These are phyloP conservation scores for Hepsetus odoe DNA, from an alignment of 2,113 vertebrate genomes.

Conservation along the genomic window DNA sequence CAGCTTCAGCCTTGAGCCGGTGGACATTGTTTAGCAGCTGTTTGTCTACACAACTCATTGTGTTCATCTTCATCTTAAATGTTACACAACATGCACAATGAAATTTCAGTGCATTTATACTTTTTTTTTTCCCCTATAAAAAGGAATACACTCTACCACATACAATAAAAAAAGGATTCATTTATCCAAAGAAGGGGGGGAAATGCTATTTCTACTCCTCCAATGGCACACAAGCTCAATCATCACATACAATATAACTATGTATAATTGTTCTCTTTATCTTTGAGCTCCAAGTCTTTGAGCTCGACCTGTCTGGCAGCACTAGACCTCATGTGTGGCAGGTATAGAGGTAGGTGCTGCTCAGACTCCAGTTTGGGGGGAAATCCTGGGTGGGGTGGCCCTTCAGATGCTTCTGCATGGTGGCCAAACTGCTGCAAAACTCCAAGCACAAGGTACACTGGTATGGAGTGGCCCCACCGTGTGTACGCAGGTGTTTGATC, in stretches of 20 bases:
- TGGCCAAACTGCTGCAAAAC: slow-evolving; percentile 96
- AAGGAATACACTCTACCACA: too few relatives aligned
- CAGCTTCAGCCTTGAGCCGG: too few relatives aligned
- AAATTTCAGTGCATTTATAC: too few relatives aligned
- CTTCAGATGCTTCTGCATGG: slow-evolving; percentile 99
- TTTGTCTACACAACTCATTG: too few relatives aligned
- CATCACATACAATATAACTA: neutral
- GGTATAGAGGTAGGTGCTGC: slow-evolving; percentile 98
- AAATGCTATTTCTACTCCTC: too few relatives aligned
- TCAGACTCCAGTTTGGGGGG: slow-evolving; percentile 97
- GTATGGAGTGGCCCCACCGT: slow-evolving; percentile 97
- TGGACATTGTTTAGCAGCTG: too few relatives aligned
- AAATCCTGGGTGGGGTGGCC: slow-evolving; percentile 95
- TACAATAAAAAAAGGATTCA: too few relatives aligned
- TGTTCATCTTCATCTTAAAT: too few relatives aligned
- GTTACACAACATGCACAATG: too few relatives aligned
- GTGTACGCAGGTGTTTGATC: slow-evolving; percentile 99
- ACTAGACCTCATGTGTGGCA: slow-evolving; percentile 83
- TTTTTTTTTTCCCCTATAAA: too few relatives aligned
- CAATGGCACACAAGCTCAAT: too few relatives aligned
- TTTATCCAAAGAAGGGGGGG: too few relatives aligned
- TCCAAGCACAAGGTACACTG: slow-evolving; percentile 98
- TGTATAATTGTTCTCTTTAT: neutral
- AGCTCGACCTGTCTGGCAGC: slow-evolving; percentile 45
- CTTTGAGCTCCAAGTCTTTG: neutral